Evolutionary conservation across 2,113 vertebrate species (phyloP).

Genomic region (Rhynchomys soricoides): DNA sequence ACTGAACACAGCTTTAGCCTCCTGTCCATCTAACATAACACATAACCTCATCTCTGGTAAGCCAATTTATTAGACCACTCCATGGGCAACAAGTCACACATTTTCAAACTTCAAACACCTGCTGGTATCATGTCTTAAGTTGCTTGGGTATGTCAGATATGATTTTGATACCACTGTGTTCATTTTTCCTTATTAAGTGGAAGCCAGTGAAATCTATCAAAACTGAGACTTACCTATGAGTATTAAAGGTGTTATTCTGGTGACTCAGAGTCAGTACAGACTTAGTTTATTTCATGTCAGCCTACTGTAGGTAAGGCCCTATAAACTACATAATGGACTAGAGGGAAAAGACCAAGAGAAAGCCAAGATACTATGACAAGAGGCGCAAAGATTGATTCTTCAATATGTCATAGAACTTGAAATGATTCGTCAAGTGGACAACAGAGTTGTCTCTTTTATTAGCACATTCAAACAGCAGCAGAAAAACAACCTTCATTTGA

Average conservation of each 20-base stretch:
- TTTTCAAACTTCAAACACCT: slow-evolving; percentile 15
- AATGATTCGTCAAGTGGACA: slow-evolving; percentile 61
- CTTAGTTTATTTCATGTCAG: neutral
- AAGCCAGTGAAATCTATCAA: neutral
- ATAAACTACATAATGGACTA: neutral
- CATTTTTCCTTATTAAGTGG: neutral
- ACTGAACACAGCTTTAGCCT: neutral
- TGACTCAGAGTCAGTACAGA: neutral
- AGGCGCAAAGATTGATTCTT: neutral
- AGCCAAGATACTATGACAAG: neutral
- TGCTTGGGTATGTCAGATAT: slow-evolving; percentile 17
- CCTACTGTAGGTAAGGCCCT: neutral
- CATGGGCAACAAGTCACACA: neutral
- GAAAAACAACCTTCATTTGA: slow-evolving; percentile 81
- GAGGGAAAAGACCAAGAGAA: neutral
- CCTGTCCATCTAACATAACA: neutral
- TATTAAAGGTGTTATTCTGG: neutral
- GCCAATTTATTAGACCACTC: neutral
- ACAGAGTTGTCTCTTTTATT: slow-evolving; percentile 72
- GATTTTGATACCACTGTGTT: neutral
- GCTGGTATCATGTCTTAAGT: neutral
- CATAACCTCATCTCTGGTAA: neutral
- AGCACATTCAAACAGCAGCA: slow-evolving; percentile 80
- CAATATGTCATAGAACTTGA: slow-evolving; percentile 6
- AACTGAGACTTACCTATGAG: neutral